Evolutionary conservation across 2,797 vertebrate species (phyloP), one percentile per base, ranked within the genome.

Genomic region (Chrosomus eos): DNA sequence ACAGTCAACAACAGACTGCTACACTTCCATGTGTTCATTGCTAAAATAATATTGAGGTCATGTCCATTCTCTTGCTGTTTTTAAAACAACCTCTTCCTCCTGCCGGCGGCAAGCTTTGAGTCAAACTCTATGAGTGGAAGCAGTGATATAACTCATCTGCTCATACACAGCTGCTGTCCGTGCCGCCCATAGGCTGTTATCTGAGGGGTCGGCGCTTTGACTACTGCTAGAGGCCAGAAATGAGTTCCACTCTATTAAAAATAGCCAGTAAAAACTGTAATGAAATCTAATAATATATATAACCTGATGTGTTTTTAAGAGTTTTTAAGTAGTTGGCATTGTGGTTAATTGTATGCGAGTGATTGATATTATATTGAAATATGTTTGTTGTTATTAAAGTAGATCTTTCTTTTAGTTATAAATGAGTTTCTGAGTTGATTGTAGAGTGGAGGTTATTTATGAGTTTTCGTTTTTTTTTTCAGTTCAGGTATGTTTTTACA

Each of bases 131-230:
- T 7, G 58, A 43, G 83, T 55, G 45, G 62, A 78, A 38, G 48
- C 51, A 31, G 85, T 76, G 73, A 36, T 76, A 58, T 38, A 76
- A 76, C 73, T 76, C 73, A 80, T 81, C 68, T 74, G 85, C 72
- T 72, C 23, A n/a, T 28, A 38, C 80, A 71, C 83, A 82, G 87
- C 87, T 86, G 87, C 87, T 84, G 38, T 70, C 76, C 26, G 36
- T 28, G 23, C 58, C 71, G 80, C 55, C 28, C 45, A 58, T 87
- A 67, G 83, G 87, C 67, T 85, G 21, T 70, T 36, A 70, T 78
- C 55, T 62, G 53, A 62, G 21, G 60, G 79, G 55, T 81, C 51
- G 3, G 8, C 0, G 1, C 79, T 81, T 81, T 64, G 43, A 23
- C 33, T 81, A 23, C 45, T 55, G 66, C n/a, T 53, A 40, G 31